A percentile compares a stretch with the other conserved stretches of the same genome.
These are phyloP conservation scores for Drosophila lini DNA, from an alignment of 1,140 invertebrate genomes.

Conservation along the genomic window DNA sequence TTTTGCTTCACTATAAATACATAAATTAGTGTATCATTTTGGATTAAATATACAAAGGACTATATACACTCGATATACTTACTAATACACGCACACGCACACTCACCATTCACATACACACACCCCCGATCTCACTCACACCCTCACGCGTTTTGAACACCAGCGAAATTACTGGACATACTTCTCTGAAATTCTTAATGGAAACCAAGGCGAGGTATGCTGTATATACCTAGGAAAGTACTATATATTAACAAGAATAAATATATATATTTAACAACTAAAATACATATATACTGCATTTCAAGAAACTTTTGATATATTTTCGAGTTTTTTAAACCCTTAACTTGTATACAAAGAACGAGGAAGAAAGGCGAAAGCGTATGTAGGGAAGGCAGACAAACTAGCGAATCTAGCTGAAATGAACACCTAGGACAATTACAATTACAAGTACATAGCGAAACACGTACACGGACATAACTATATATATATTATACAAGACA, in stretches of 20 bases:
- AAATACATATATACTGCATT: constrained; percentile 75
- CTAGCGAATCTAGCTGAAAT: constrained; percentile 74
- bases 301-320: constrained; percentile 77
- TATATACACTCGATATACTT: constrained; percentile 48
- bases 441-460: constrained; percentile 48
- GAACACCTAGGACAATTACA: constrained; percentile 75
- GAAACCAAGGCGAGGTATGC: constrained; percentile 41
- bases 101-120: constrained; percentile 16
- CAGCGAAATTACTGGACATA: constrained; percentile 55
- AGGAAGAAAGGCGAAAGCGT: constrained; percentile 22
- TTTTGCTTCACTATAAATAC: constrained; percentile 50
- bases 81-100: constrained; percentile 47
- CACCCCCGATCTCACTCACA: constrained; percentile 2
- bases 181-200: constrained; percentile 53
- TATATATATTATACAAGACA: constrained; percentile 53
- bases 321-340: constrained; percentile 73
- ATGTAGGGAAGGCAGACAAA: constrained; percentile 50
- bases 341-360: constrained; percentile 70
- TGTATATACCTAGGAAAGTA: constrained; percentile 55
- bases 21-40: constrained; percentile 54
- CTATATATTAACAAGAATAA: constrained; percentile 51
- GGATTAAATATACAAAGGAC: constrained; percentile 52
- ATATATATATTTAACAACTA: constrained; percentile 61
- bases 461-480: constrained; percentile 48
- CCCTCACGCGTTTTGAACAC: constrained; percentile 34